Conservation (phyloP, 2,797 vertebrate species). For the Atherinosoma microstoma region DNA sequence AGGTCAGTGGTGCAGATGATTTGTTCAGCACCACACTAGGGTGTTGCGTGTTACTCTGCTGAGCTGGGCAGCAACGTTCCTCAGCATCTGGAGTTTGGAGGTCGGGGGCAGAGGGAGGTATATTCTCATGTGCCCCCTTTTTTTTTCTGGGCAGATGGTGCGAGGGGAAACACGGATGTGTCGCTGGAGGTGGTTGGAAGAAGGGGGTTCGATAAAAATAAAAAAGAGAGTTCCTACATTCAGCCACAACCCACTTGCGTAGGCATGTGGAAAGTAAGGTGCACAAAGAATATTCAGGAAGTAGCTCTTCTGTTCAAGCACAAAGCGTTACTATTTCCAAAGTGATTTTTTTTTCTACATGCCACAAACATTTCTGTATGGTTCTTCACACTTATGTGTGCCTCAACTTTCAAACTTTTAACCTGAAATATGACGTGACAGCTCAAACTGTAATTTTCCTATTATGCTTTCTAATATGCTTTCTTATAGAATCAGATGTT, state of each 20-base stretch:
- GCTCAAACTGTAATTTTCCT: background rate
- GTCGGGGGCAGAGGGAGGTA: slow-evolving; percentile 44
- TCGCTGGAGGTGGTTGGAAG: slow-evolving; percentile 39
- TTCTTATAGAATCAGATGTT: background rate
- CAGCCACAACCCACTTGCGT: slow-evolving; percentile 61
- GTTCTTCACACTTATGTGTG: background rate
- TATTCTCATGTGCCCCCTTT: slow-evolving; percentile 70
- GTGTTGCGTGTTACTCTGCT: slow-evolving; percentile 53
- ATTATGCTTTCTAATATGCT: background rate
- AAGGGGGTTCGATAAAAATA: slow-evolving; percentile 30
- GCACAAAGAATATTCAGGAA: slow-evolving; percentile 66
- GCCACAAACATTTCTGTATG: background rate
- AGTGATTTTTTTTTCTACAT: slow-evolving; percentile 1
- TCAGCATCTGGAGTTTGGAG: slow-evolving; percentile 73
- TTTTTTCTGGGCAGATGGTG: slow-evolving; percentile 75
- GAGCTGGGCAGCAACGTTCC: slow-evolving; percentile 7
- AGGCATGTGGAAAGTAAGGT: slow-evolving; percentile 68
- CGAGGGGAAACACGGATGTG: slow-evolving; percentile 75
- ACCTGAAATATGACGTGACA: background rate
- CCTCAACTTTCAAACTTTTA: background rate
- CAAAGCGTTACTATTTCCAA: slow-evolving; percentile 27
- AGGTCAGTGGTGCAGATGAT: slow-evolving; percentile 81
- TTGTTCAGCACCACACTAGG: slow-evolving; percentile 59
- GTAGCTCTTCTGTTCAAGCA: slow-evolving; percentile 33
- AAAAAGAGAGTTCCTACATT: slow-evolving; percentile 68